Base-by-base conservation (phyloP, 2,888 invertebrate genomes). In the Sympetrum striolatum region DNA sequence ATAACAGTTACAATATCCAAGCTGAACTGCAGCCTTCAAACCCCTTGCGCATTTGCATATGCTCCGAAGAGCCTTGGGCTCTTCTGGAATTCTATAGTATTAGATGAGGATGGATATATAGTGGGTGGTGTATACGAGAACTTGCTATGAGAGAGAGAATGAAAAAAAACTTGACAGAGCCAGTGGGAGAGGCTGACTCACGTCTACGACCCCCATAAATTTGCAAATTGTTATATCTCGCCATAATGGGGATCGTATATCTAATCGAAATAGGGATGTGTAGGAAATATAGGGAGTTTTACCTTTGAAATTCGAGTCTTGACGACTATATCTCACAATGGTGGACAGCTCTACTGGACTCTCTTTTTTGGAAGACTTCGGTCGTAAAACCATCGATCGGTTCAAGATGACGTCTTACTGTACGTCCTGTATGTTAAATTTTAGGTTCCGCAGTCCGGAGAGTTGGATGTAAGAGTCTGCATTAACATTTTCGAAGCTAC, bases 201-300 rank as follows among this genome's bases (percentile, higher is more conserved):
- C 53, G 37, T 37, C 86, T n/a, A 18, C 31, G 60, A 15, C 37
- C 86, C 37, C 60, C 86, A 86, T 86, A 86, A 86, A 86, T 86
- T 86, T 86, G 60, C 86, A 86, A 86, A 86, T 86, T 60, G 86
- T 86, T 86, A 86, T 60, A 58, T 60, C 86, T 58, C 37, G 35
- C 86, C 86, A 64, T 86, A 64, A 86, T 86, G 35, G 86, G 60
- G 37, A 37, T 37, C 37, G 37, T 86, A 86, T 37, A 86, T 86
- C 60, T 86, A 31, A 86, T 35, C 60, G 86, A 86, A 64, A 60
- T 37, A 60, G 86, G 35, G 86, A 64, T n/a, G 86, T 39, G n/a
- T 22, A 37, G 18, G n/a, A 86, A 35, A 39, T 15, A 60, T 22
- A 37, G 60, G 39, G 31, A 60, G 58, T 53, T 53, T 4, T 14